Evolutionary conservation across 2,113 vertebrate species (phyloP).

Genomic region (Pangasianodon gigas): DNA sequence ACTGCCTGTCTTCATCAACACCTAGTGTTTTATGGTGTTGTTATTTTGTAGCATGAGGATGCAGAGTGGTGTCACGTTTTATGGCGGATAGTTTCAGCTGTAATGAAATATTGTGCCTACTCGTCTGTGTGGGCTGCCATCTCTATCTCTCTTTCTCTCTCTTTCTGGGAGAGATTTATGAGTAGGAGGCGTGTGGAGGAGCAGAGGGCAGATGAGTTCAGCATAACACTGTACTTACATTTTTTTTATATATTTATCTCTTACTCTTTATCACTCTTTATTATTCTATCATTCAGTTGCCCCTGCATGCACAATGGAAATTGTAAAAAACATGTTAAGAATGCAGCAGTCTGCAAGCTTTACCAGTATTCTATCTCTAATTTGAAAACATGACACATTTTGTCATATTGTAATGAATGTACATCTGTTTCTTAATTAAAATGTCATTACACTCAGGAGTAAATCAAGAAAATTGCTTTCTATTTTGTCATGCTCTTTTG

Average conservation of each 20-base stretch:
- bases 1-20: background rate
- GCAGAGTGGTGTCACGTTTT: constrained; percentile 33
- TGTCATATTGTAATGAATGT: constrained; percentile 12
- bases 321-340: background rate
- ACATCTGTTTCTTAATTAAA: constrained; percentile 18
- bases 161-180: constrained; percentile 45
- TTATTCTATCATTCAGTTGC: constrained; percentile 21
- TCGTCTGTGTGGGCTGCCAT: constrained; percentile 44
- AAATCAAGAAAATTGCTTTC: constrained; percentile 24
- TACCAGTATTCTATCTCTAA: background rate
- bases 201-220: constrained; percentile 45
- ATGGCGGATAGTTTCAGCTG: constrained; percentile 35
- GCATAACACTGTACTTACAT: constrained; percentile 34
- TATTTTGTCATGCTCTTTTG: background rate
- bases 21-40: constrained; percentile 34
- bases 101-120: constrained; percentile 41
- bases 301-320: background rate
- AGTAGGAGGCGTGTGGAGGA: constrained; percentile 45
- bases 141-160: constrained; percentile 21
- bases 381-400: constrained; percentile 2
- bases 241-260: constrained; percentile 5
- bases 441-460: background rate
- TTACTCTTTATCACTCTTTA: constrained; percentile 10
- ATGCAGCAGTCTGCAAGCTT: background rate
- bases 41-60: constrained; percentile 33